Evolutionary conservation across 2,888 invertebrate genomes (phyloP).

Genomic region (Allacma fusca): DNA sequence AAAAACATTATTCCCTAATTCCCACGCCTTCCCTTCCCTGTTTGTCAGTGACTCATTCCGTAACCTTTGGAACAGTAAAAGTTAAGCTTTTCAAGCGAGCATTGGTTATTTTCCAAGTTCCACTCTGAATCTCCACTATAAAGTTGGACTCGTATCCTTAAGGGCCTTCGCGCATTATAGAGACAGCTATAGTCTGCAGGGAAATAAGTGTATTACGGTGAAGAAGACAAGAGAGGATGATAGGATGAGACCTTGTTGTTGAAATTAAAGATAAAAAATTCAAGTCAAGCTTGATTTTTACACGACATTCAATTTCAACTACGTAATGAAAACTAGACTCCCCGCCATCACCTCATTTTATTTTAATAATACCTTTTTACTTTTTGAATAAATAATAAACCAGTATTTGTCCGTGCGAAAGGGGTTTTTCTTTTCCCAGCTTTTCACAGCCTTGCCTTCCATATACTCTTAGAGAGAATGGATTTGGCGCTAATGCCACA

Average conservation of each 20-base stretch:
- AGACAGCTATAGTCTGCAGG: too few species aligned
- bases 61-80: too few species aligned
- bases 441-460: neutral
- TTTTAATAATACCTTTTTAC: constrained; percentile 44
- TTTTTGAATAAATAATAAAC: constrained; percentile 42
- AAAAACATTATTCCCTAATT: constrained; percentile 30
- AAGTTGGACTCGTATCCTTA: too few species aligned
- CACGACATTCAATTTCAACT: constrained; percentile 44
- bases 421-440: too few species aligned
- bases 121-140: too few species aligned
- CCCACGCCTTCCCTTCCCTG: constrained; percentile 25
- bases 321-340: constrained; percentile 40
- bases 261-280: constrained; percentile 20
- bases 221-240: neutral
- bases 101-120: too few species aligned
- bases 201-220: neutral
- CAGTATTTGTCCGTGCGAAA: constrained; percentile 6
- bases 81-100: too few species aligned
- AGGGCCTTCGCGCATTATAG: neutral
- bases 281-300: constrained; percentile 40
- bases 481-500: too few species aligned
- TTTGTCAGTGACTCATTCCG: neutral
- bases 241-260: neutral
- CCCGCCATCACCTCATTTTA: constrained; percentile 43
- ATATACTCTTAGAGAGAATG: too few species aligned